phyloP scores from a whole-genome alignment of 2,888 invertebrate genomes.

The Mimas tiliae region DNA sequence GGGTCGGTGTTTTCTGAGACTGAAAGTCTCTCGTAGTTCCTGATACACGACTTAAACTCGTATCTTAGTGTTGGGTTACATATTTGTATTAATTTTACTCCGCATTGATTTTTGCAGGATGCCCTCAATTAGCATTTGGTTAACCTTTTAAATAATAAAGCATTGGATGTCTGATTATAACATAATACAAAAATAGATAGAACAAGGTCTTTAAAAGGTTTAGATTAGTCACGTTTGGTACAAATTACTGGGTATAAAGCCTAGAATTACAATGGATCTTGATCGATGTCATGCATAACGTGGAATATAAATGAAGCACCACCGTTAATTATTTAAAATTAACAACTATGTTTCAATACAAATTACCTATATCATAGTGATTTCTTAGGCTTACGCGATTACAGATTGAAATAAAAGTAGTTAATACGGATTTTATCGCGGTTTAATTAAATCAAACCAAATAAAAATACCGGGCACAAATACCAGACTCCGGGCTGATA shows the following conservation, averaged over 20 bases:
- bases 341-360: not conserved
- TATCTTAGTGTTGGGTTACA: too few relatives aligned
- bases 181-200: constrained; percentile 19
- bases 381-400: too few relatives aligned
- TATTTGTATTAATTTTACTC: too few relatives aligned
- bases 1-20: too few relatives aligned
- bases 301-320: constrained; percentile 20
- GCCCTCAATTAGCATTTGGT: not conserved
- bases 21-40: too few relatives aligned
- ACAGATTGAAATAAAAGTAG: too few relatives aligned
- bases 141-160: constrained; percentile 19
- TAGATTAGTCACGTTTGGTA: constrained; percentile 21
- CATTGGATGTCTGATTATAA: constrained; percentile 7
- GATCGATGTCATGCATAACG: constrained; percentile 22
- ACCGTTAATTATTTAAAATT: constrained; percentile 6
- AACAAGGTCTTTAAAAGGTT: constrained; percentile 20
- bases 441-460: too few relatives aligned
- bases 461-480: too few relatives aligned
- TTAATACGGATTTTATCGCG: too few relatives aligned
- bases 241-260: constrained; percentile 6
- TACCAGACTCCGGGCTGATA: too few relatives aligned
- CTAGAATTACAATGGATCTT: constrained; percentile 11
- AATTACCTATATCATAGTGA: not conserved
- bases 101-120: not conserved
- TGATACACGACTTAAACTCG: too few relatives aligned